Evolutionary conservation across 1,140 invertebrate species (phyloP).

Genomic region (Heliconius nattereri): DNA sequence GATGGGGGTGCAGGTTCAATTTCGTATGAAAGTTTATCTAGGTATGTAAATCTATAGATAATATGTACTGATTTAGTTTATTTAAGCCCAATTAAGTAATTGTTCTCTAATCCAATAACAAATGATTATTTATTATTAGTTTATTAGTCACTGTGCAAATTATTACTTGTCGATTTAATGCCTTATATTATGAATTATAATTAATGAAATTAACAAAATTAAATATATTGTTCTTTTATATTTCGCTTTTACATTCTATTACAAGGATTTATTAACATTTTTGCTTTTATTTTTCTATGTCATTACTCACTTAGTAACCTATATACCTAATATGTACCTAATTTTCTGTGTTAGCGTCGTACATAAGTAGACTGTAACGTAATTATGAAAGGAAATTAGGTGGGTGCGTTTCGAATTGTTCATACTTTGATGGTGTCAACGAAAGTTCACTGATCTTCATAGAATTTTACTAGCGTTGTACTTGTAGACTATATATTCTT

Average conservation of each 20-base stretch:
- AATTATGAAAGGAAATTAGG: conserved; percentile 72
- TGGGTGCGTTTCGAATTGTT: conserved; percentile 56
- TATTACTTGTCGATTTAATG: too few species aligned
- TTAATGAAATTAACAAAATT: too few species aligned
- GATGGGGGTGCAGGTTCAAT: background rate
- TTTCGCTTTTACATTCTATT: too few species aligned
- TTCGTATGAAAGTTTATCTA: background rate
- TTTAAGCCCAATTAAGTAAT: too few species aligned
- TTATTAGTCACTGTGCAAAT: too few species aligned
- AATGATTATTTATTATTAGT: too few species aligned
- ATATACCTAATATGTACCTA: conserved; percentile 14
- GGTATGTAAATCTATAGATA: background rate
- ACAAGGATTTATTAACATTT: background rate
- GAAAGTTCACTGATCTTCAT: conserved; percentile 49
- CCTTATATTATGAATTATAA: too few species aligned
- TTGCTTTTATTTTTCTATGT: background rate
- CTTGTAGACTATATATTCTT: conserved; percentile 13
- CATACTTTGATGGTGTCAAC: conserved; percentile 32
- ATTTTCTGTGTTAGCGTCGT: conserved; percentile 32
- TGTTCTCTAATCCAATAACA: too few species aligned
- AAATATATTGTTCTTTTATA: too few species aligned
- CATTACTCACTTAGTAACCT: conserved; percentile 5
- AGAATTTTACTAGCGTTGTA: conserved; percentile 21
- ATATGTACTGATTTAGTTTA: too few species aligned
- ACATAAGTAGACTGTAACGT: conserved; percentile 66